Base-by-base conservation (phyloP, 2,888 invertebrate species). In the Antheraea yamamai region DNA sequence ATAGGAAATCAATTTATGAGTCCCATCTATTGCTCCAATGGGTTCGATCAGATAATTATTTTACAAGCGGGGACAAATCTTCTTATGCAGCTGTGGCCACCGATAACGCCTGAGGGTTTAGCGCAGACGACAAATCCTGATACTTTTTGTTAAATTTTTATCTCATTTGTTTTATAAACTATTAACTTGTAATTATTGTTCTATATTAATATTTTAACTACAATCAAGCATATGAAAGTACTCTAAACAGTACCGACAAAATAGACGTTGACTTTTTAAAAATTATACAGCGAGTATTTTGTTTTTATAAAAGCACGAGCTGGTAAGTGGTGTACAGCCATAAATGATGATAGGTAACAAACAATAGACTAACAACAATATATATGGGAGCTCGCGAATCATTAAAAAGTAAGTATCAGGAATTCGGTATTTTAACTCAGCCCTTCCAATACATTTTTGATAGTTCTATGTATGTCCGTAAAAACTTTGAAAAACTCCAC, bases 31-130 rank as follows among this genome's bases (percentile, higher is more conserved):
- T 88, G 91, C 90, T 87, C 81, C 90, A 90, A 78, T 85, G 91
- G 86, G 79, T 88, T 86, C 85, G 81, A 93, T 94, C 93, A 88
- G 93, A 94, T 93, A 92, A 93, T 92, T 89, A 91, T 92, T 90
- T 90, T 84, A 91, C 87, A 87, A 85, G 86, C 85, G 83, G 85
- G 81, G 91, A 91, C 92, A 91, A 90, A 91, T 93, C 88, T 88
- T 87, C 87, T 84, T 85, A 87, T 88, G 91, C 94, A 94, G 93
- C 94, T 94, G 94, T 82, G 92, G 80, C 91, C 89, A 81, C 80
- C 80, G 94, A 94, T 95, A 93, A 91, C 87, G 80, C 81, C 81
- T 79, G 75, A 23, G 66, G 64, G 68, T 72, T 14, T 73, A 71
- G 74, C 73, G 72, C 47, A 72, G 70, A 4, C 12, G 58, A 75